Percentiles rank a stretch among this genome's conserved stretches.
These are phyloP conservation scores for Pseudorectes ferrugineus DNA, from an alignment of 2,113 vertebrate species.

Conservation along the genomic window DNA sequence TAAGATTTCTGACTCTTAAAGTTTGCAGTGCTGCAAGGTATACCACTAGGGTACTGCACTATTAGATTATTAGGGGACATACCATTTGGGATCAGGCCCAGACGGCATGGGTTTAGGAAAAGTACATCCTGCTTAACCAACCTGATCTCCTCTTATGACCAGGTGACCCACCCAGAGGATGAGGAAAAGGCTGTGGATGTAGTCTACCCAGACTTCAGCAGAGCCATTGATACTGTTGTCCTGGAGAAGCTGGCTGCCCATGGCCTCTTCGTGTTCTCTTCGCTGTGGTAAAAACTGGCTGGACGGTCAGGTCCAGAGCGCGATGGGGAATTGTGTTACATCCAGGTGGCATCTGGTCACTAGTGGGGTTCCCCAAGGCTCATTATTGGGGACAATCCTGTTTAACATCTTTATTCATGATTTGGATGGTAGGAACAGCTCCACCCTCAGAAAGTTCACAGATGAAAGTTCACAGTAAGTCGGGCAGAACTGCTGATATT, in stretches of 20 bases:
- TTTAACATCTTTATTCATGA: not conserved
- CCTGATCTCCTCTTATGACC: not conserved
- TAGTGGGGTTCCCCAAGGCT: not conserved
- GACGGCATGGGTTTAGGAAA: not conserved
- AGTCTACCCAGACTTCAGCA: not conserved
- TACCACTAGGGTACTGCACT: no score
- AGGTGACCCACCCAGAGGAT: not conserved
- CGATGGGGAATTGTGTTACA: not conserved
- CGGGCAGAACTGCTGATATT: not conserved
- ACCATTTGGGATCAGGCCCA: not conserved
- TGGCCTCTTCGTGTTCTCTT: not conserved
- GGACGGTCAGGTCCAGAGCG: rapidly evolving
- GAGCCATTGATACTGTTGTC: not conserved
- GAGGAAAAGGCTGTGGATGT: not conserved
- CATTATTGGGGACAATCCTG: not conserved
- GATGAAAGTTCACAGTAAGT: not conserved
- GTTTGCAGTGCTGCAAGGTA: not conserved
- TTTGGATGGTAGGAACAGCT: not conserved
- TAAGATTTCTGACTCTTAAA: not conserved
- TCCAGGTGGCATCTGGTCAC: not conserved
- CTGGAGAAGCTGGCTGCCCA: not conserved
- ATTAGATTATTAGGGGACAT: not conserved
- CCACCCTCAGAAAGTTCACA: not conserved
- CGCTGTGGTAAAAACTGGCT: rapidly evolving
- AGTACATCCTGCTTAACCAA: not conserved